Percentiles rank a stretch among this genome's conserved stretches.
phyloP scores from a whole-genome alignment of 2,888 invertebrate genomes.

The Aspidapion aeneum region DNA sequence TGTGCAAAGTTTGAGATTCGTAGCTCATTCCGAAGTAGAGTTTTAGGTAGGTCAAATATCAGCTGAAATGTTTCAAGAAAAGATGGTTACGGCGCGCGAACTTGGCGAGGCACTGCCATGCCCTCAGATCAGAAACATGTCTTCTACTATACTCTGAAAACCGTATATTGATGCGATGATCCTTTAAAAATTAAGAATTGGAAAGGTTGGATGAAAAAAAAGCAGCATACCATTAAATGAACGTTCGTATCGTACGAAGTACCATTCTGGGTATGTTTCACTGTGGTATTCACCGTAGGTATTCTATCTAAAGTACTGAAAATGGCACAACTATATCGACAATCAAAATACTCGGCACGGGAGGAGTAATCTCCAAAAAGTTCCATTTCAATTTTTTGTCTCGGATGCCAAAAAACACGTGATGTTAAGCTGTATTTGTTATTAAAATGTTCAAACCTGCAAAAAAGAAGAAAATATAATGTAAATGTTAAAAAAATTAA shows the following conservation, averaged over 20 bases:
- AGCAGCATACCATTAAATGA: slow-evolving; percentile 50
- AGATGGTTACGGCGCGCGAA: too few species aligned
- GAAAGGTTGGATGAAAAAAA: too few species aligned
- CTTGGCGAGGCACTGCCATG: too few species aligned
- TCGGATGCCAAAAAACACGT: slow-evolving; percentile 58
- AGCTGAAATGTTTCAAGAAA: too few species aligned
- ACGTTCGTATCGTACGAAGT: slow-evolving; percentile 52
- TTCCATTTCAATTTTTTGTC: slow-evolving; percentile 55
- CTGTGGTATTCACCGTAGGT: slow-evolving; percentile 53
- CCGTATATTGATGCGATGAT: too few species aligned
- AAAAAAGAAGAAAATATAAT: slow-evolving; percentile 19
- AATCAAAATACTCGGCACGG: slow-evolving; percentile 45
- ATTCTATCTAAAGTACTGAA: slow-evolving; percentile 58
- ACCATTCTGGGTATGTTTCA: slow-evolving; percentile 54
- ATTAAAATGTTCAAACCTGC: slow-evolving; percentile 51
- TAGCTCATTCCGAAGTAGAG: too few species aligned
- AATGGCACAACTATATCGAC: slow-evolving; percentile 53
- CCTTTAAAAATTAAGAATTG: too few species aligned
- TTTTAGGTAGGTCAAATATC: too few species aligned
- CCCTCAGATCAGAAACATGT: too few species aligned
- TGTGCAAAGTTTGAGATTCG: too few species aligned
- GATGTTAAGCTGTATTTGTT: slow-evolving; percentile 54
- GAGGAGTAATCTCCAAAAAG: slow-evolving; percentile 52
- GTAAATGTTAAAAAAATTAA: too few species aligned
- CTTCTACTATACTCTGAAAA: too few species aligned